Percentiles rank a stretch among this genome's conserved stretches.
phyloP scores from a whole-genome alignment of 2,888 invertebrate genomes.

The Lycia hirtaria region DNA sequence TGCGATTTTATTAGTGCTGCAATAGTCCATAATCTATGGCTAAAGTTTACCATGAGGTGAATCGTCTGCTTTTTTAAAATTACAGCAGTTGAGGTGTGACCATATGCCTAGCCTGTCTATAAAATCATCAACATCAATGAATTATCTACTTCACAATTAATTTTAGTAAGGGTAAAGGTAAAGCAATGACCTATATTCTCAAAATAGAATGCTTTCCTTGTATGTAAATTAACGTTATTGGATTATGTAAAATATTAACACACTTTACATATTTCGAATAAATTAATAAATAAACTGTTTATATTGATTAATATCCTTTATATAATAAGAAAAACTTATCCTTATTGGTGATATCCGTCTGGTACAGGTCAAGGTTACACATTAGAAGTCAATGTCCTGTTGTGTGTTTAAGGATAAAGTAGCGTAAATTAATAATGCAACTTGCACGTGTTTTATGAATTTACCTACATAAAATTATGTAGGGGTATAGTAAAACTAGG shows the following conservation, averaged over 20 bases:
- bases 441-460: neutral
- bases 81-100: too few species aligned
- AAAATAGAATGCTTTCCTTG: neutral
- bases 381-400: constrained; percentile 40
- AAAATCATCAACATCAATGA: too few species aligned
- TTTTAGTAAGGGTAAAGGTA: too few species aligned
- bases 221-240: neutral
- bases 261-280: neutral
- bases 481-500: too few species aligned
- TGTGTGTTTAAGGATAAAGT: constrained; percentile 42
- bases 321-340: too few species aligned
- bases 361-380: constrained; percentile 28
- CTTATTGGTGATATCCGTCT: constrained; percentile 1
- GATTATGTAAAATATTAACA: neutral
- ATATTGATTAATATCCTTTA: neutral
- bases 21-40: too few species aligned
- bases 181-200: neutral
- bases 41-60: too few species aligned
- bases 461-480: too few species aligned
- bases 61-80: too few species aligned
- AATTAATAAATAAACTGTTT: constrained; percentile 7
- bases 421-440: constrained; percentile 3
- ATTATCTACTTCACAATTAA: too few species aligned
- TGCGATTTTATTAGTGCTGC: too few species aligned
- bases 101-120: too few species aligned